These are phyloP conservation scores for Troglohyphantes excavatus DNA, from an alignment of 2,888 invertebrate species.

Conservation along the genomic window DNA sequence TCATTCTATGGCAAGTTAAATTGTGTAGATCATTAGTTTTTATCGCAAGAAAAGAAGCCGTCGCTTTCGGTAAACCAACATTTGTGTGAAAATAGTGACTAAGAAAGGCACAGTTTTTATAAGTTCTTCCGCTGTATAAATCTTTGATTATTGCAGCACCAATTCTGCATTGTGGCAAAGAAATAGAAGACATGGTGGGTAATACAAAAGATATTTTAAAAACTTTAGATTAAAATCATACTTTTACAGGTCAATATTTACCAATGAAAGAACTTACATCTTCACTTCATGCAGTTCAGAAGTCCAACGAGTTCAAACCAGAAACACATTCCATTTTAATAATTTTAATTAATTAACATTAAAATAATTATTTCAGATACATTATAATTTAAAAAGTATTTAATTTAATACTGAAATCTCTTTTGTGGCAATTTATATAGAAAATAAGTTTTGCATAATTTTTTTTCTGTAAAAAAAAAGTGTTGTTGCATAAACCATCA, in stretches of 20 bases:
- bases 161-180: neutral
- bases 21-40: neutral
- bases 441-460: no score
- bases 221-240: neutral
- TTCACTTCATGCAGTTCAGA: neutral
- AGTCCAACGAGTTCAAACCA: neutral
- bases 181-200: neutral
- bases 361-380: no score
- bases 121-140: neutral
- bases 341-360: no score
- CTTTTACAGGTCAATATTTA: neutral
- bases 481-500: no score
- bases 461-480: no score
- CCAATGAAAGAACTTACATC: neutral
- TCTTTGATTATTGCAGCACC: neutral
- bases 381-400: no score
- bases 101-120: neutral
- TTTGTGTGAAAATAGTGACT: neutral
- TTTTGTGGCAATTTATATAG: no score
- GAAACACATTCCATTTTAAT: no score
- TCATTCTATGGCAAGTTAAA: slow-evolving; percentile 40
- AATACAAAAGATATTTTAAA: neutral
- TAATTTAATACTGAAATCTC: no score
- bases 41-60: neutral
- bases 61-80: neutral